Evolutionary conservation across 2,888 invertebrate species (phyloP), one percentile per base, ranked within the genome.

Genomic region (Cheiracanthium punctorium): DNA sequence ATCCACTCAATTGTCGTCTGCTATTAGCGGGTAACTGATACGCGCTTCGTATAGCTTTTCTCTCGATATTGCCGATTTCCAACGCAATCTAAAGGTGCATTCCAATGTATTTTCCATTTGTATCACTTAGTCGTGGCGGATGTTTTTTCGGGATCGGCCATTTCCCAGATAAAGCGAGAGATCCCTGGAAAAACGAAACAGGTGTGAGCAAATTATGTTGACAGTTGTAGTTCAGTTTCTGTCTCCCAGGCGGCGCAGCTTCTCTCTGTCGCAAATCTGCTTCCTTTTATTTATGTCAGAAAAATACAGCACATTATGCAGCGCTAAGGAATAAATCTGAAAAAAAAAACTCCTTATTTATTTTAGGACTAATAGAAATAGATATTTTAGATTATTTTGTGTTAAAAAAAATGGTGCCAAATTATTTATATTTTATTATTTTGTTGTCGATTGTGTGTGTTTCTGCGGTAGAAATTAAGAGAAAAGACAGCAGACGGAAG

Each of bases 161-260:
- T 58, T 58, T 7, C 7, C 24, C 17, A 5, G 7, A 24, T 24
- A 24, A n/a, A 24, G 24, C n/a, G 7, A 24, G 20, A 24, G 7
- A 58, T 65, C 24, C 10, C 41, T 2, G 4, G 41, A 73, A 79
- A 58, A 37, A 37, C 69, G 32, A 52, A 79, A 74, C 84, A 84
- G 84, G 79, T 84, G 84, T 84, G 77, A 73, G 33, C 1, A 24
- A 24, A 58, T 58, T 58, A n/a, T 14, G 24, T 79, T 79, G 73
- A 67, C 73, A 58, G 52, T 48, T 48, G 72, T 32, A 69, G 74
- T 79, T 84, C 73, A 33, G 33, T 29, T 30, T 67, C 67, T n/a
- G 28, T 29, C 73, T 33, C 20, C 32, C 33, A 77, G 82, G 73
- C 77, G 76, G 77, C 77, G 77, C 28, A 20, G 12, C 32, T 17